phyloP scores from a whole-genome alignment of 2,797 vertebrate species.

The Pelochelys cantorii region DNA sequence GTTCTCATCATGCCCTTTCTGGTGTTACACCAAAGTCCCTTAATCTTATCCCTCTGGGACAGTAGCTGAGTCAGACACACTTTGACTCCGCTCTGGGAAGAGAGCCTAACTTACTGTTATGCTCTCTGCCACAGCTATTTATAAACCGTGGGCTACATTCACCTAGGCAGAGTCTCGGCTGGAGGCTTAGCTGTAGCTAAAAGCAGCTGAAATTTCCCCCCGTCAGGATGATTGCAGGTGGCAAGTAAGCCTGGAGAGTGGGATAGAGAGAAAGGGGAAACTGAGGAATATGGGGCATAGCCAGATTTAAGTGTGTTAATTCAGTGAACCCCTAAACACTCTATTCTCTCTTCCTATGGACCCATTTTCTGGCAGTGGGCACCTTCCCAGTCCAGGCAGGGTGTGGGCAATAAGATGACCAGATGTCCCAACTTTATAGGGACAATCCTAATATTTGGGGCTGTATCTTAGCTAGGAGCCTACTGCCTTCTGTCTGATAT shows the following conservation, averaged over 20 bases:
- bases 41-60: background rate
- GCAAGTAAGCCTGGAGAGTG: background rate
- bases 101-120: background rate
- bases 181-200: background rate
- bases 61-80: background rate
- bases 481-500: too few relatives aligned
- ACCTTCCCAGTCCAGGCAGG: background rate
- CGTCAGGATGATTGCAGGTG: background rate
- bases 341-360: rapidly evolving
- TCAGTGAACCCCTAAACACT: rapidly evolving
- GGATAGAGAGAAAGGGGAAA: background rate
- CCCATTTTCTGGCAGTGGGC: background rate
- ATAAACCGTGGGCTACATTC: rapidly evolving
- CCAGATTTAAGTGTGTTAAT: background rate
- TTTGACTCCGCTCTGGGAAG: background rate
- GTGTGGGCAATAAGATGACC: too few relatives aligned
- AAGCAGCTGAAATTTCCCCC: background rate
- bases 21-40: background rate
- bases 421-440: too few relatives aligned
- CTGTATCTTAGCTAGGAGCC: too few relatives aligned
- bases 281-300: background rate
- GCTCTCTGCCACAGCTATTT: background rate
- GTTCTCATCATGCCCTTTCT: rapidly evolving
- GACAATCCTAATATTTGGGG: too few relatives aligned
- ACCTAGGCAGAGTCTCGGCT: background rate